Evolutionary conservation across 2,888 invertebrate genomes (phyloP).

Genomic region (Tenthredo notha): DNA sequence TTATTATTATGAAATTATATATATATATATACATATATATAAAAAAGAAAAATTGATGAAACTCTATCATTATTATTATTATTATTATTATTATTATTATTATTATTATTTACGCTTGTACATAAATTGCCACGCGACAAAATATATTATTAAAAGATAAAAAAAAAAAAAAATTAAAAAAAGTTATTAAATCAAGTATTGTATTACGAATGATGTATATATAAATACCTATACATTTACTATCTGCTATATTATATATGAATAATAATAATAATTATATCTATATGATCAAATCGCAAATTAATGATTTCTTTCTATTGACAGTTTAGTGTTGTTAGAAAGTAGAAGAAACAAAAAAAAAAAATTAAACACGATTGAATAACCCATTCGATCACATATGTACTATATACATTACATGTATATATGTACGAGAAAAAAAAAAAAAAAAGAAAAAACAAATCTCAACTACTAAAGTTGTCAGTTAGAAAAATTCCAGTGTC

Average conservation of each 20-base stretch:
- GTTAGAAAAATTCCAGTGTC: too few relatives aligned
- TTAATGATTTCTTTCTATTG: conserved; percentile 57
- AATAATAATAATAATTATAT: too few relatives aligned
- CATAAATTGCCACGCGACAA: conserved; percentile 76
- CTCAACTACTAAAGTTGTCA: not conserved
- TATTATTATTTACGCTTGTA: conserved; percentile 77
- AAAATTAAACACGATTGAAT: too few relatives aligned
- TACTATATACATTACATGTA: not conserved
- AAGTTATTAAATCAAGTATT: conserved; percentile 61
- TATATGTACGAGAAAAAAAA: not conserved
- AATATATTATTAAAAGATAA: conserved; percentile 73
- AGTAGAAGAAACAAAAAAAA: not conserved
- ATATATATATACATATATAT: conserved; percentile 70
- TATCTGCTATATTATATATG: not conserved
- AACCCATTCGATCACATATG: not conserved
- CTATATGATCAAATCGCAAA: not conserved
- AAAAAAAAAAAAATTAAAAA: not conserved
- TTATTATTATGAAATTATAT: conserved; percentile 63
- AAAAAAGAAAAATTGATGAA: conserved; percentile 54
- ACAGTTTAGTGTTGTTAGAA: conserved; percentile 74
- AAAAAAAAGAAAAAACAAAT: not conserved
- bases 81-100: conserved; percentile 45
- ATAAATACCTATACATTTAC: not conserved
- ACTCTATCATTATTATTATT: conserved; percentile 59
- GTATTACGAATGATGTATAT: conserved; percentile 69